phyloP scores from a whole-genome alignment of 2,797 vertebrate species.

The Paratrypauchen microcephalus region DNA sequence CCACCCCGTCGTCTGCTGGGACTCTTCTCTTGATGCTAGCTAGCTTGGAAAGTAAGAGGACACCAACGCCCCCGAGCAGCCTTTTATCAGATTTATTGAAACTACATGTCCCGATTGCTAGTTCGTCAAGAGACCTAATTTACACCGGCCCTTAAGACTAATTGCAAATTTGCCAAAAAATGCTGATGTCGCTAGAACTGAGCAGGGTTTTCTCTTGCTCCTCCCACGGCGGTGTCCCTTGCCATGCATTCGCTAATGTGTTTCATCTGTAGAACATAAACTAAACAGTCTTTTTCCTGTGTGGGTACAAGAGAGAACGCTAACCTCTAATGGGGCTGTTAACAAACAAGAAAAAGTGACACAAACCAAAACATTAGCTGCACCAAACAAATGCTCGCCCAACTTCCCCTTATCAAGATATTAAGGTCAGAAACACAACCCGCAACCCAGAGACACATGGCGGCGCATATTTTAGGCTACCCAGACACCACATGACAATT shows the following conservation, averaged over 20 bases:
- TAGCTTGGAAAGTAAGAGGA: slow-evolving; percentile 55
- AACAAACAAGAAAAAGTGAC: slow-evolving; percentile 69
- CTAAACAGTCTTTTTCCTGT: slow-evolving; percentile 79
- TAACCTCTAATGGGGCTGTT: slow-evolving; percentile 55
- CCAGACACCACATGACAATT: slow-evolving; percentile 69
- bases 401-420: slow-evolving; percentile 51
- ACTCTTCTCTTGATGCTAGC: slow-evolving; percentile 58
- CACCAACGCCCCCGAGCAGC: slow-evolving; percentile 65
- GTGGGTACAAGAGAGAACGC: slow-evolving; percentile 61
- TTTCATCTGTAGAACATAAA: slow-evolving; percentile 97
- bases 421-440: slow-evolving; percentile 62
- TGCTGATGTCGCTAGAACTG: slow-evolving; percentile 97
- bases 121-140: slow-evolving; percentile 99
- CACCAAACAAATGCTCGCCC: slow-evolving; percentile 47
- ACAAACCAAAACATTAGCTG: slow-evolving; percentile 68
- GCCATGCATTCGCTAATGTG: slow-evolving; percentile 94
- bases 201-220: slow-evolving; percentile 60
- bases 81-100: slow-evolving; percentile 80
- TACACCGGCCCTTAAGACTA: slow-evolving; percentile 99
- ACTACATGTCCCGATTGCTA: slow-evolving; percentile 88
- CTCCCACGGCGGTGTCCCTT: slow-evolving; percentile 90
- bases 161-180: slow-evolving; percentile 98
- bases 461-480: slow-evolving; percentile 62
- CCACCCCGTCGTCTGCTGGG: slow-evolving; percentile 43
- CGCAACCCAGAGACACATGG: slow-evolving; percentile 64